Base-by-base conservation (phyloP, 2,797 vertebrate species). In the Pangasius larnaudii region DNA sequence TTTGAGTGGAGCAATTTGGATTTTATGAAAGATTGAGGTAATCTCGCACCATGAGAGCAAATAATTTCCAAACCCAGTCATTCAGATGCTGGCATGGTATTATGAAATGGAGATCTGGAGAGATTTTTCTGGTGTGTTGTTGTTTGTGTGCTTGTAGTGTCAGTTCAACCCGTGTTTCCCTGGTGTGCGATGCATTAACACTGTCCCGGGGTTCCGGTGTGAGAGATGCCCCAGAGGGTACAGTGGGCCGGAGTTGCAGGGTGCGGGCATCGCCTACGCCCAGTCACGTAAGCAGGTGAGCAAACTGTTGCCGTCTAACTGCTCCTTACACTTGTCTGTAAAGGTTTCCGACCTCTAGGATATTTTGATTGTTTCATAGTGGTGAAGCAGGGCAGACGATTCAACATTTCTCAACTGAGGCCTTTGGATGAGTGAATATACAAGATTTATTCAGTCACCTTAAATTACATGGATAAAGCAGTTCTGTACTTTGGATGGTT, bases 131-230 rank as follows among this genome's bases (percentile, higher is more conserved):
- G 0, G 10, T 46, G 2, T 46, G 7, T 39, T 69, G 18, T 42
- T 7, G 18, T 36, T 84, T 58, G 90, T 91, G 86, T 53, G 49
- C 36, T 90, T 90, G 19, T 89, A 99, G 98, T 99, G 99, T 92
- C 96, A 94, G 91, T 96, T 98, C 86, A 96, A 94, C 89, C 99
- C 98, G 0, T 99, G 99, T 92, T 97, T 97, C 90, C 94, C 96
- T 11, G 97, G 98, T 0, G 98, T 99, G 72, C 96, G 90, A 39
- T 99, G 99, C 61, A 92, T 98, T 89, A 99, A 99, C 94, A 96
- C 95, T 51, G 95, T 92, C 88, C 98, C 98, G 0, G 98, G 99
- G 42, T 99, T 98, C 93, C 95, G 94, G 86, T 99, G 99, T 89
- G 98, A 97, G 36, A 90, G 94, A 71, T 99, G 99, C 84, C 98